Evolutionary conservation across 2,888 invertebrate species (phyloP).

Genomic region (Mellilla xanthometata): DNA sequence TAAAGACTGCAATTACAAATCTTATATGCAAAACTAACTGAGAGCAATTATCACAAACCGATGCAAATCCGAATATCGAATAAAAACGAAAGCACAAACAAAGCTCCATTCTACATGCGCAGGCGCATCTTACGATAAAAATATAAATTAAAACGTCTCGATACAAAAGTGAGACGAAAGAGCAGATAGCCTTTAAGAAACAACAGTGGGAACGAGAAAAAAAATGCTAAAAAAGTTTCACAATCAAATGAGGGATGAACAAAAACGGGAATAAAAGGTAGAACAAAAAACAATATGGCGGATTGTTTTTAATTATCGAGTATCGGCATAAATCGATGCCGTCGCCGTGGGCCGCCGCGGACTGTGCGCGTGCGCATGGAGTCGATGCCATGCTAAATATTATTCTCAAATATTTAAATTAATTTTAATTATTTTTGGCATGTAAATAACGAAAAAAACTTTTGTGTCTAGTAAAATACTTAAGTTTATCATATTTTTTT

Average conservation of each 20-base stretch:
- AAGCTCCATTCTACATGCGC: constrained; percentile 10
- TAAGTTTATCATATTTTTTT: no score
- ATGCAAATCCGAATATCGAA: constrained; percentile 9
- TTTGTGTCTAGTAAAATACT: no score
- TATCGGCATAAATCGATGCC: constrained; percentile 82
- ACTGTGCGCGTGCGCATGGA: constrained; percentile 51
- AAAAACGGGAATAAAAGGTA: constrained; percentile 76
- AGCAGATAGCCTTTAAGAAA: constrained; percentile 62
- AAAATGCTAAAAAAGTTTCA: constrained; percentile 47
- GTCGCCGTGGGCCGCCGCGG: constrained; percentile 78
- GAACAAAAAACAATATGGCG: constrained; percentile 79
- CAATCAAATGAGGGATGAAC: constrained; percentile 81
- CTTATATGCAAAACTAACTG: not conserved
- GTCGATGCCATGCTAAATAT: constrained; percentile 30
- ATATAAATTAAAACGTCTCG: constrained; percentile 77
- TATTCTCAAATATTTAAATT: no score
- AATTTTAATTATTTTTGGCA: no score
- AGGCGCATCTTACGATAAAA: constrained; percentile 45
- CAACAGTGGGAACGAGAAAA: constrained; percentile 47
- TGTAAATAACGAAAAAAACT: no score
- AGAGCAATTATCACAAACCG: constrained; percentile 25
- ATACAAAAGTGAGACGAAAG: constrained; percentile 51
- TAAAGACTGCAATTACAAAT: no score
- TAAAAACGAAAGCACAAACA: constrained; percentile 16
- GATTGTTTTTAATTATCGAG: constrained; percentile 83